Base-by-base conservation (phyloP, 2,888 invertebrate genomes). In the Erebia palarica region DNA sequence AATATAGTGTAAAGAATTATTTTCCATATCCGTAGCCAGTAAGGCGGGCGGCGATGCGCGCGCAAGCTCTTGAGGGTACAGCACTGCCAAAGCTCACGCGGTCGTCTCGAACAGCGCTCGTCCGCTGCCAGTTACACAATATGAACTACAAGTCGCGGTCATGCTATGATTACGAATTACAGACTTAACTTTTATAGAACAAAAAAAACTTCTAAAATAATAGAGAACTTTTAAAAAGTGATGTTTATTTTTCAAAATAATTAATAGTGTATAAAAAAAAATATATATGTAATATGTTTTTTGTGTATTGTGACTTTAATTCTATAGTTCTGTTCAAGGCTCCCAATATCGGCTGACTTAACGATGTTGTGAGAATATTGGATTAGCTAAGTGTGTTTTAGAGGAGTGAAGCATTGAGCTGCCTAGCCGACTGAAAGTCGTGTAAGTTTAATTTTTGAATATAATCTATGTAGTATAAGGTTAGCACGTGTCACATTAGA, bases 41-140 rank as follows among this genome's bases (percentile, higher is more conserved):
- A 68, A 49, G 64, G 53, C 59, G 68, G 64, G 66, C 69, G 59
- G 59, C 47, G 36, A 13, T 72, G 71, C 73, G 71, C 67, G 67
- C 71, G 69, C 71, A 71, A 16, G 18, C 21, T 42, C 21, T 14
- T 27, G 14, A 47, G 5, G 16, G 16, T 53, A 53, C 58, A 44
- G 64, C 9, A 61, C 60, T 42, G 47, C 60, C 64, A 51, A 64
- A 49, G 66, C 49, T 53, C 58, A 27, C 68, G 59, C 64, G 21
- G 11, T 44, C 51, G 42, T 2, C 7, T 3, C 44, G 13, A n/a
- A 0, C 53, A 53, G 14, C 68, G 64, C 4, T 21, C 55, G 57
- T 44, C n/a, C 55, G 42, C 16, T 47, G 55, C 16, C 47, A 47
- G 53, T 51, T n/a, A 13, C n/a, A 47, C 13, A 49, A n/a, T n/a